Percentiles rank a stretch among this genome's conserved stretches.
Conservation (phyloP, 2,113 vertebrate genomes). For the Todiramphus chloris region DNA sequence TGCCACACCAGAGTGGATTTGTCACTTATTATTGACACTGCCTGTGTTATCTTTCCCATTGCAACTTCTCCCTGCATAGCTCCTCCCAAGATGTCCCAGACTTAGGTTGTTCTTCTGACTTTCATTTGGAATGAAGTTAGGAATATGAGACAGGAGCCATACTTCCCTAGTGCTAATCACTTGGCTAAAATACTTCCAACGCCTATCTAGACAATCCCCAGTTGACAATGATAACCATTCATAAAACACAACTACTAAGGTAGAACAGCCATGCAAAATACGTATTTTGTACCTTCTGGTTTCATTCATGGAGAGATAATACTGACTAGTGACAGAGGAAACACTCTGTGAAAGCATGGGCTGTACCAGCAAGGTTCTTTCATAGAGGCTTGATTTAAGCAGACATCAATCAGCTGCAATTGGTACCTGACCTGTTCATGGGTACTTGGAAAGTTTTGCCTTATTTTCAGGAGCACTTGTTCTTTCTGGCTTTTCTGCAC, state of each 20-base stretch:
- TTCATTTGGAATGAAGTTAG: not conserved
- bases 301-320: not conserved
- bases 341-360: not conserved
- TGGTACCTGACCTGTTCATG: not conserved
- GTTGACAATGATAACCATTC: not conserved
- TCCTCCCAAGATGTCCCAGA: not conserved
- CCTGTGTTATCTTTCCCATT: not conserved
- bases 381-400: not conserved
- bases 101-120: not conserved
- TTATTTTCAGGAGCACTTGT: not conserved
- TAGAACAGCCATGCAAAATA: not conserved
- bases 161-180: not conserved
- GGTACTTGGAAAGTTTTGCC: not conserved
- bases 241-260: not conserved
- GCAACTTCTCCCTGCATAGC: not conserved
- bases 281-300: not conserved
- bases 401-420: not conserved
- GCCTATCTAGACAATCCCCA: not conserved
- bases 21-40: not conserved
- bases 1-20: not conserved
- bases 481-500: not conserved
- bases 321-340: not conserved
- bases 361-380: not conserved
- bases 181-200: not conserved
- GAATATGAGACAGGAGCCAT: not conserved